A percentile compares a stretch with the other conserved stretches of the same genome.
Evolutionary conservation across 2,113 vertebrate species (phyloP).

Genomic region (Prunella fulvescens): DNA sequence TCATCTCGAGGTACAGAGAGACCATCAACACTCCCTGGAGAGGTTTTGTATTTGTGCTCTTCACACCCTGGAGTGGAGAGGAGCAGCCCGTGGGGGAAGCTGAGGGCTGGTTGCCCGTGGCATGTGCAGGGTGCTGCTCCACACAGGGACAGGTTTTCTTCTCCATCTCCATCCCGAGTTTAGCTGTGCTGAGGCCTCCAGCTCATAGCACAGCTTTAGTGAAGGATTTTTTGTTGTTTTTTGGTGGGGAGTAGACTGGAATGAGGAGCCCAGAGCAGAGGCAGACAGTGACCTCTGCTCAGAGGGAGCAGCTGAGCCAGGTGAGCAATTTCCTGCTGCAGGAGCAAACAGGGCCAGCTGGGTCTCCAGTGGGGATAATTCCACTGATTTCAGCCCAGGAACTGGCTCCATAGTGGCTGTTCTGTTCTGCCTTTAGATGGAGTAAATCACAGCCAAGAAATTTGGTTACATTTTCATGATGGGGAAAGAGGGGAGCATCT

Average conservation of each 20-base stretch:
- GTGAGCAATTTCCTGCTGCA: background rate
- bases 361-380: background rate
- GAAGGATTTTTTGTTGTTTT: background rate
- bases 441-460: background rate
- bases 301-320: background rate
- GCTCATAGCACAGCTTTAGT: background rate
- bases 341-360: background rate
- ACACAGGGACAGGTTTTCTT: fast-evolving
- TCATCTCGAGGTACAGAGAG: too few species aligned
- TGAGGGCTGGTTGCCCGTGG: fast-evolving
- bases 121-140: background rate
- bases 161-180: background rate
- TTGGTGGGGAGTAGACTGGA: background rate
- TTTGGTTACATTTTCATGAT: background rate
- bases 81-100: background rate
- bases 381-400: background rate
- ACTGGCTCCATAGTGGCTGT: background rate
- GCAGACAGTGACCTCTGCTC: background rate
- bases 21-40: too few species aligned
- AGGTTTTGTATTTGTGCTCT: background rate
- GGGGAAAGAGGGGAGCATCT: background rate
- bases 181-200: background rate
- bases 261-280: background rate
- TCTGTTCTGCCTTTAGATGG: background rate
- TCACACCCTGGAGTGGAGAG: background rate